Conservation (phyloP, 2,113 vertebrate species). For the Corvus hawaiiensis region DNA sequence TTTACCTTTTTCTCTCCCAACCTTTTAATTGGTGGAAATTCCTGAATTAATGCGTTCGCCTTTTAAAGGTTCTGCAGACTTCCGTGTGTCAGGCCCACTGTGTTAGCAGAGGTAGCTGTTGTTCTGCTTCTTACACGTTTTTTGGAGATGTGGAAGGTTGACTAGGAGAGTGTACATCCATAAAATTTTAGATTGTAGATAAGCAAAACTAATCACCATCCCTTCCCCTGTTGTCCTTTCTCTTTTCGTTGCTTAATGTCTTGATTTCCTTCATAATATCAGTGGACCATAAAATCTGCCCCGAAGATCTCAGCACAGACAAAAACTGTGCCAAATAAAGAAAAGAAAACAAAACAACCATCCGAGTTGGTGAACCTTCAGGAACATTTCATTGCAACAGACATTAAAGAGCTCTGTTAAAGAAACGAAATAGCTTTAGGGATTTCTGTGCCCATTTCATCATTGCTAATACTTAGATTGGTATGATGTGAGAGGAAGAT, state of each 20-base stretch:
- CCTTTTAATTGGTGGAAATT: background rate
- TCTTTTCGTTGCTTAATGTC: background rate
- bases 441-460: background rate
- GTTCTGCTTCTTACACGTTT: rapidly evolving
- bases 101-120: background rate
- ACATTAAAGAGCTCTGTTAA: background rate
- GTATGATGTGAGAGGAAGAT: background rate
- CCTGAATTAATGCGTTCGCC: rapidly evolving
- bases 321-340: background rate
- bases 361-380: background rate
- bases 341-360: background rate
- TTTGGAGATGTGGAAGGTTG: background rate
- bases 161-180: background rate
- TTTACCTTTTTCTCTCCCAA: background rate
- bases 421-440: slow-evolving; percentile 5
- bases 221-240: background rate
- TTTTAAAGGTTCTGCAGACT: background rate
- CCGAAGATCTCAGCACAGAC: background rate
- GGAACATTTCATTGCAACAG: background rate
- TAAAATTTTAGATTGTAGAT: background rate
- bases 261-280: background rate
- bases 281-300: slow-evolving; percentile 14
- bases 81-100: background rate
- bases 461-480: background rate
- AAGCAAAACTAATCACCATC: background rate